Evolutionary conservation across 2,888 invertebrate genomes (phyloP), one percentile per base, ranked within the genome.

Genomic region (Apotomis capreana): DNA sequence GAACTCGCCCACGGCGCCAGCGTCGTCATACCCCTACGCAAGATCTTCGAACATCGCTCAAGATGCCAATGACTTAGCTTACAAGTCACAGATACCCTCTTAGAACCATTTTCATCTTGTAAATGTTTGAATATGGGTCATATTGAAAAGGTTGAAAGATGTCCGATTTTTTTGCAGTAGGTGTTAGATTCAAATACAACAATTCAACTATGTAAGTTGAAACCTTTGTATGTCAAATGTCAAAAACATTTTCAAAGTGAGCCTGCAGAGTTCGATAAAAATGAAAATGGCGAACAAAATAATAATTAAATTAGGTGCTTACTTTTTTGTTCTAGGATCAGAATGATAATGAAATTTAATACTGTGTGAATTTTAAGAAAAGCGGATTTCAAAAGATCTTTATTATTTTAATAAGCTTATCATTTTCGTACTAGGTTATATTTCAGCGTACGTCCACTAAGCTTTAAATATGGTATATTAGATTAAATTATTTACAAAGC

Each of bases 41-140:
- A 87, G 91, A 78, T 90, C 92, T 4, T 89, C 90, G 0, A 88
- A 89, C 78, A 83, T 88, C 84, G 91, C 91, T 68, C 87, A 94
- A 62, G 95, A 94, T 51, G 95, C 95, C 5, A 96, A 96, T 76
- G 94, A 96, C 73, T 82, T 97, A 81, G 97, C 96, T 4, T 97
- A 96, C 84, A 94, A 95, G 70, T 95, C 94, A 3, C 96, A 97
- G 78, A 90, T 91, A 73, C 91, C 94, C 36, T 88, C 88, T 44
- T 90, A 89, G 60, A 54, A 36, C 6, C 13, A 37, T 37, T 6
- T 40, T 12, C 9, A 49, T 9, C 10, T 9, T 9, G 40, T 40
- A 40, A 40, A 40, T 40, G 40, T 40, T 6, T 40, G 26, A 26
- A 26, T 26, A 26, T 26, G 26, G 26, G 26, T 26, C 26, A 26